Evolutionary conservation across 2,888 invertebrate genomes (phyloP).

Genomic region (Sipunculus nudus): DNA sequence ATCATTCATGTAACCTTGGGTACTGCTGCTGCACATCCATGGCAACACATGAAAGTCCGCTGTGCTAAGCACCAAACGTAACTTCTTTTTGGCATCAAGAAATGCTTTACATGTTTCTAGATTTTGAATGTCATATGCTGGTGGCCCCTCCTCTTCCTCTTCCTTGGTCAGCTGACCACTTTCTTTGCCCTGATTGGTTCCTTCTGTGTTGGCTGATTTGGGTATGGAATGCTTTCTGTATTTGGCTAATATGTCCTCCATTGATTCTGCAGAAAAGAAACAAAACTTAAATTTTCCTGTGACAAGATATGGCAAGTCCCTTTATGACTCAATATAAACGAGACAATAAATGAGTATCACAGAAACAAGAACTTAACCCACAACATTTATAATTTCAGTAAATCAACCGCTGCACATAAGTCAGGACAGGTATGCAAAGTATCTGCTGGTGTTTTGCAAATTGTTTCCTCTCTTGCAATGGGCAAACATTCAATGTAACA

Average conservation of each 20-base stretch:
- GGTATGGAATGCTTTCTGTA: conserved; percentile 75
- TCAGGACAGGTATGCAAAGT: too few species aligned
- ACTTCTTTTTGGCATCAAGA: conserved; percentile 85
- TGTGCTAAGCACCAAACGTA: conserved; percentile 88
- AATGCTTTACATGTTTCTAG: conserved; percentile 73
- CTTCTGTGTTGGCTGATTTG: conserved; percentile 34
- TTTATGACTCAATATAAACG: too few species aligned
- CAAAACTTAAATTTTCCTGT: too few species aligned
- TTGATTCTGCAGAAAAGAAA: conserved; percentile 72
- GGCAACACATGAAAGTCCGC: conserved; percentile 72
- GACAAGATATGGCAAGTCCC: too few species aligned
- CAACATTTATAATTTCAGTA: too few species aligned
- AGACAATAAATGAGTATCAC: too few species aligned
- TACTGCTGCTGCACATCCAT: neutral
- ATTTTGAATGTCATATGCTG: conserved; percentile 69
- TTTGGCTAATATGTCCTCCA: conserved; percentile 94
- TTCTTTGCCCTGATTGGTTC: neutral
- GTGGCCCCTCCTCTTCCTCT: conserved; percentile 45
- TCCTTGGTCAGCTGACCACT: neutral
- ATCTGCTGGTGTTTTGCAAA: too few species aligned
- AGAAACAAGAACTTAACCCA: too few species aligned
- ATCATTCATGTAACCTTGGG: conserved; percentile 1
- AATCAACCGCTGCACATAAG: too few species aligned
- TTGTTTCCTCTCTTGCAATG: too few species aligned
- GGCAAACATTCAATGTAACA: too few species aligned